Base-by-base conservation (phyloP, 2,113 vertebrate genomes). In the Struthidea cinerea region DNA sequence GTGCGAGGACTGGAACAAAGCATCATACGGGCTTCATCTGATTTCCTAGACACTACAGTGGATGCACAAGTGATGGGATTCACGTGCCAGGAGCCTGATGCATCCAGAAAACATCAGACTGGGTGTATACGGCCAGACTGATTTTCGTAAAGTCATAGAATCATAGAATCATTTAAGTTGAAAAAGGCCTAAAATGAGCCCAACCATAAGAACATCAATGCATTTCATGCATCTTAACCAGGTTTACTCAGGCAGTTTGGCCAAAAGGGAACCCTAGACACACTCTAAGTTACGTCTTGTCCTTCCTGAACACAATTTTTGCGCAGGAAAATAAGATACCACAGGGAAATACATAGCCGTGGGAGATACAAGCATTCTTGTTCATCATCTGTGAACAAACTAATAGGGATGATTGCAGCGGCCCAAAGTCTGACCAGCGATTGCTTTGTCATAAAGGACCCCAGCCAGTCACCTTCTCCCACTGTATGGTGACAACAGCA, bases 41-140 rank as follows among this genome's bases (percentile, higher is more conserved):
- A 64, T 15, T 56, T 86, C 17, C 41, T 10, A 39, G 27, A 5
- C 47, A 14, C 17, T 61, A 1, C 30, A 44, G 15, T 5, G 8
- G 35, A 39, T 52, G n/a, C 42, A 41, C 5, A 46, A 44, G 19
- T 33, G 13, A 19, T 73, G 53, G 27, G 44, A 30, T 71, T 64
- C 33, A 35, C 0, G 5, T 74, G 28, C n/a, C 11, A 5, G 5
- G 10, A 68, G 49, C 37, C 56, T 70, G 52, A 27, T 20, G 16
- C 33, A 26, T 7, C 22, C 42, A 32, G 53, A 32, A 75, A 82
- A 74, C 20, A 9, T 26, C 75, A 52, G 37, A 12, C 7, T 39
- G 44, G 24, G 10, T 37, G 4, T 17, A 4, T 11, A 20, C 0
- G 0, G 30, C 14, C 20, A 70, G 41, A 18, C 2, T 32, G n/a